Evolutionary conservation across 2,888 invertebrate species (phyloP), one percentile per base, ranked within the genome.

Genomic region (Mimachlamys varia): DNA sequence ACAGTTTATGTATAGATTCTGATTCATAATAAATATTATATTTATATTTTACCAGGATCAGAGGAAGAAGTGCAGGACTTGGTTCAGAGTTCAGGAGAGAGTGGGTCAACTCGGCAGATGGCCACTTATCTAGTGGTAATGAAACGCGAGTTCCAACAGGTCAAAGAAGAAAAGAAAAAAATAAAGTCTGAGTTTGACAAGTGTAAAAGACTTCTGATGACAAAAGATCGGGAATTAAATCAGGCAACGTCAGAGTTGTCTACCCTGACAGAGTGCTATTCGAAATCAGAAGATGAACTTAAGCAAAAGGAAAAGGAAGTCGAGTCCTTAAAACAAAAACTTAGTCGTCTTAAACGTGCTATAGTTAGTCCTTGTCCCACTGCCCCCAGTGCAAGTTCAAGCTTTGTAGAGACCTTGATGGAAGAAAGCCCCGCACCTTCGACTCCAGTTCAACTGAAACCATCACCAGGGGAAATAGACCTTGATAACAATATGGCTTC

Each of bases 111-210:
- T 27, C 27, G 76, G 27, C 76, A 76, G 13, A 76, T 76, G 76
- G 76, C 76, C 27, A 76, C 76, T 33, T 95, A 96, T 90, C 94
- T 95, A 38, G 93, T 94, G 27, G 95, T 96, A 13, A 91, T 96
- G 44, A 95, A 96, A 90, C 92, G 95, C 19, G 96, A 96, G 91
- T 95, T 95, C 53, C 94, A 94, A 90, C 93, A 95, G 90, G 93
- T 94, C 15, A 94, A 95, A 90, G 88, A 91, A 19, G 95, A 96
- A 38, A 95, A 95, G 90, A 93, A 94, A 90, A 90, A 92, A 2
- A 88, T 95, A 27, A 94, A 94, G 88, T 94, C 95, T 13, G 93
- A 95, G 55, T 92, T 92, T 62, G 95, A 95, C 22, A 94, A 93
- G 88, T 92, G 93, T 33, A 93, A 93, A 89, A 88, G 94, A 49